phyloP scores from a whole-genome alignment of 2,113 vertebrate species.

The Tauraco erythrolophus region DNA sequence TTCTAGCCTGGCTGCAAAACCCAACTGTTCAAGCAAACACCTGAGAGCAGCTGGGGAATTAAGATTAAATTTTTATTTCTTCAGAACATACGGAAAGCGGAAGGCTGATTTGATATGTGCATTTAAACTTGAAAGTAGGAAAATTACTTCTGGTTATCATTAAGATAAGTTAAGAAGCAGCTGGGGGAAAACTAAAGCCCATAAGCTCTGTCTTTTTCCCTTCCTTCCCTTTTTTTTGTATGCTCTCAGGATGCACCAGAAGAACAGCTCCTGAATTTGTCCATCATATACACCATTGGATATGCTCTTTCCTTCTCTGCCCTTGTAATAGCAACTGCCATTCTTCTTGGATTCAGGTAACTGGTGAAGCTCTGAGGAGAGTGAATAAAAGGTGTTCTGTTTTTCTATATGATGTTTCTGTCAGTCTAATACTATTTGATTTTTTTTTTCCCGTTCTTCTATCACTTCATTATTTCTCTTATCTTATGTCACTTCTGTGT shows the following conservation, averaged over 20 bases:
- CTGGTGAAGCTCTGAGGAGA: not conserved
- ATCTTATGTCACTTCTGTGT: not conserved
- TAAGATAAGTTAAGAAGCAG: not conserved
- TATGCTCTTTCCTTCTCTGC: conserved; percentile 83
- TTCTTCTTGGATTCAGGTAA: conserved; percentile 86
- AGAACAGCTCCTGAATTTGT: conserved; percentile 78
- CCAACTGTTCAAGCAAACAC: not conserved
- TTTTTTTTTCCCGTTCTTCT: not conserved
- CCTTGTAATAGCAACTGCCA: conserved; percentile 79
- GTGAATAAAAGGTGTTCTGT: not conserved
- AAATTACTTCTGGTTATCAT: not conserved
- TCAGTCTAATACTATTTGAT: not conserved
- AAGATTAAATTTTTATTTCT: conserved; percentile 27
- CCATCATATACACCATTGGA: conserved; percentile 83
- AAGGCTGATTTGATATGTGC: not conserved
- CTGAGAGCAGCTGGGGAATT: conserved; percentile 17
- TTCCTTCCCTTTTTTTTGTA: not conserved
- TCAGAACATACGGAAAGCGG: not conserved
- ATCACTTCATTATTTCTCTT: not conserved
- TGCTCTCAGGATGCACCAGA: conserved; percentile 72
- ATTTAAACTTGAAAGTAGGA: not conserved
- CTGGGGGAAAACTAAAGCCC: conserved; percentile 5
- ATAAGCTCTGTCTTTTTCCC: not conserved
- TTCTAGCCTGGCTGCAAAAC: conserved; percentile 5
- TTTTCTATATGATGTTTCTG: not conserved